Evolutionary conservation across 2,797 vertebrate species (phyloP), one percentile per base, ranked within the genome.

Genomic region (Anomalospiza imberbis): DNA sequence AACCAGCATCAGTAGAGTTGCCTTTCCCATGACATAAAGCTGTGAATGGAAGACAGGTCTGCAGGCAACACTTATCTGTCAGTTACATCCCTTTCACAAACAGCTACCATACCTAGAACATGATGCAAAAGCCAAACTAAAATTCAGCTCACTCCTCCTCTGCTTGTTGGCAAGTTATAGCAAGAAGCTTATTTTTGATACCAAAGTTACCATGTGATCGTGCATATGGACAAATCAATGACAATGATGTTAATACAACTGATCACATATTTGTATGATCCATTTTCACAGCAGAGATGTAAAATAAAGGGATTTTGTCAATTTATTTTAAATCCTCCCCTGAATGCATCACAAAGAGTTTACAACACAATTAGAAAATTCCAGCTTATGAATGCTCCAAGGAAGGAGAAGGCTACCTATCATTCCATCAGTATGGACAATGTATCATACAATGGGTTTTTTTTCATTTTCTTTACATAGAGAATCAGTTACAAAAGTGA

Each of bases 401-500:
- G 77, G 81, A 91, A 88, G 31, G 31, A 60, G 32, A 81, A 86
- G 45, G 40, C 25, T 88, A 83, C 15, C 44, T 55, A n/a, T 47
- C 17, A 14, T 53, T 76, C 63, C 32, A 65, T 54, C 44, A 83
- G 72, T 60, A 93, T 67, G 32, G 40, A 71, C 25, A 51, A 53
- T 19, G 31, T 88, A 72, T 54, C 1, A 4, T 65, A 47, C 54
- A 51, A 31, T 17, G 22, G 17, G 21, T 2, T 6, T 72, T 72
- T 76, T 85, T 21, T n/a, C 7, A 44, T 91, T 88, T 89, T 89
- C 50, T 70, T 83, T 76, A 62, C 40, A 53, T 48, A 78, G 67
- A 85, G 45, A 93, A 89, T 44, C 66, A 89, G 62, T 77, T 92
- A 86, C 36, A 93, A 86, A 93, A 78, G 44, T 66, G 73, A 81